These are phyloP conservation scores for Tetrax tetrax DNA, from an alignment of 2,113 vertebrate genomes.

Conservation along the genomic window DNA sequence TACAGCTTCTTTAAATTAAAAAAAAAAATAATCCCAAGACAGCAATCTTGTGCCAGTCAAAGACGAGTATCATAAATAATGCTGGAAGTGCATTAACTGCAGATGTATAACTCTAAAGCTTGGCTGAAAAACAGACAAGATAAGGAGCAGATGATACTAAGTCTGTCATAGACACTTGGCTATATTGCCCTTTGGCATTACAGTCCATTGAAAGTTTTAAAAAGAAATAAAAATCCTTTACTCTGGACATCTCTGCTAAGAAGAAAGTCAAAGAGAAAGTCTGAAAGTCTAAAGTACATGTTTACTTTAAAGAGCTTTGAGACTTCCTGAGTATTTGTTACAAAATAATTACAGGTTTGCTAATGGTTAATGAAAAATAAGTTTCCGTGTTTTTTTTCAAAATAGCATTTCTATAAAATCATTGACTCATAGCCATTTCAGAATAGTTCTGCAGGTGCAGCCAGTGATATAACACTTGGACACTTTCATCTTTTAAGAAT, in stretches of 20 bases:
- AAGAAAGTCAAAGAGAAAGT: neutral
- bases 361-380: neutral
- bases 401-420: neutral
- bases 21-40: neutral
- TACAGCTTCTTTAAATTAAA: neutral
- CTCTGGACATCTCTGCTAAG: neutral
- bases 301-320: neutral
- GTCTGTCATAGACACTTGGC: neutral
- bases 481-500: constrained; percentile 14
- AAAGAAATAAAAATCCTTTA: neutral
- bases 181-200: neutral
- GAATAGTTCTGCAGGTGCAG: neutral
- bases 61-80: neutral
- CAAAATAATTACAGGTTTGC: neutral
- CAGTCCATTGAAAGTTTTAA: neutral
- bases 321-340: neutral
- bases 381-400: neutral
- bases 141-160: neutral
- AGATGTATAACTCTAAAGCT: neutral
- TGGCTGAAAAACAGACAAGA: neutral
- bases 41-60: neutral
- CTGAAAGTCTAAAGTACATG: neutral
- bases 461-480: neutral
- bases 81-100: neutral
- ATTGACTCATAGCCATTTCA: neutral